phyloP scores from a whole-genome alignment of 2,888 invertebrate species.

The Nemoura dubitans region DNA sequence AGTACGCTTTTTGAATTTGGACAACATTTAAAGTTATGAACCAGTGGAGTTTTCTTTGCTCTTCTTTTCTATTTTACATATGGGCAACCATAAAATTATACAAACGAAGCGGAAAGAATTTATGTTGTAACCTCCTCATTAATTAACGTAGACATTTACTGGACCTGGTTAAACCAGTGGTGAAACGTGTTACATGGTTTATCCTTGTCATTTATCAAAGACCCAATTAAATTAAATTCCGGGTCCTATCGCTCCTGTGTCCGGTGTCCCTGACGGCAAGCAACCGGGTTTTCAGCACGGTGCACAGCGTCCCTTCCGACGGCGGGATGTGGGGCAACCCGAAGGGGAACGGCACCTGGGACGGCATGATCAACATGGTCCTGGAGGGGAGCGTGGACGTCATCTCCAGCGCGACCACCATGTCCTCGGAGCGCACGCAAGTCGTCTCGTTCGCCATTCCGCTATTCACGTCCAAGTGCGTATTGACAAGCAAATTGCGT shows the following conservation, averaged over 20 bases:
- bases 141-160: too few species aligned
- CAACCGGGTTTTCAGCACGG: background rate
- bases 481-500: background rate
- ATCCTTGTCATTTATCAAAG: too few species aligned
- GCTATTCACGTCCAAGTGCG: conserved; percentile 29
- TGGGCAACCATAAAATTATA: too few species aligned
- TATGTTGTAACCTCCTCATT: too few species aligned
- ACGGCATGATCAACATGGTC: conserved; percentile 34
- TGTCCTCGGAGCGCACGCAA: conserved; percentile 20
- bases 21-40: too few species aligned
- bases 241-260: background rate
- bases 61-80: too few species aligned
- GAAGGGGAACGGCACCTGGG: conserved; percentile 27
- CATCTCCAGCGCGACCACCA: conserved; percentile 26
- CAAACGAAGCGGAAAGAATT: too few species aligned
- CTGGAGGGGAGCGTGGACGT: conserved; percentile 1
- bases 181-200: too few species aligned
- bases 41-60: too few species aligned
- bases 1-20: too few species aligned
- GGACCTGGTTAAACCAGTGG: too few species aligned
- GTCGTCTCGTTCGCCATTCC: conserved; percentile 26
- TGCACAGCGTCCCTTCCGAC: conserved; percentile 12
- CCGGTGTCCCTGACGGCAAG: background rate
- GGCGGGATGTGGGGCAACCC: conserved; percentile 20
- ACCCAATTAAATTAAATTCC: too few species aligned